Base-by-base conservation (phyloP, 1,140 invertebrate genomes). In the Pseudomyrmex gracilis region DNA sequence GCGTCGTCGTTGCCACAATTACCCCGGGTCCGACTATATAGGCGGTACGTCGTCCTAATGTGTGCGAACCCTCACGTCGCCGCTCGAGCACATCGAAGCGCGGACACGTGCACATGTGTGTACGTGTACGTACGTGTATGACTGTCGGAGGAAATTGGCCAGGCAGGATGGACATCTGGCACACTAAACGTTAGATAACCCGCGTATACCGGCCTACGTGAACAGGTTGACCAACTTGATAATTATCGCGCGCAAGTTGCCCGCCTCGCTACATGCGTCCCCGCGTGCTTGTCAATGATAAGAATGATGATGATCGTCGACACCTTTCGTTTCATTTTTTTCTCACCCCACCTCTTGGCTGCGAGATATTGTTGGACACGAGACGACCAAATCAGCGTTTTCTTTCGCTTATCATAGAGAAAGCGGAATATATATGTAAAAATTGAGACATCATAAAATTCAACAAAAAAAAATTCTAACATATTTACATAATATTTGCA, bases 131-230 rank as follows among this genome's bases (percentile, higher is more conserved):
- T 74, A 55, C 57, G 55, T 64, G 43, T 55, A 63, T 45, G 17
- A 49, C 76, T 76, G 53, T 67, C 74, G 60, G 80, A 83, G 84
- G 89, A 85, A 90, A 91, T 87, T 89, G 83, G 86, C 84, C 84
- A 64, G 82, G 20, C 68, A 80, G 68, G 73, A 84, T 24, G 82
- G 86, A 92, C 91, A 92, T 92, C 89, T 92, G 91, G 90, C 82
- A 85, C 83, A 85, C 83, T 91, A 92, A 92, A 91, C 84, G 90
- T 91, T 91, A 91, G 91, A 92, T 92, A 92, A 92, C 82, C 84
- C 85, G 76, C 13, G 20, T 78, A 77, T n/a, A 68, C 49, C 49
- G 63, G 82, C 84, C 89, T 57, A 86, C 57, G 70, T 84, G 85
- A 90, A 89, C 90, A 92, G 91, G 90, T 92, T 91, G 83, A 91